Conservation (phyloP, 1,140 invertebrate species). For the Drosophila sechellia region DNA sequence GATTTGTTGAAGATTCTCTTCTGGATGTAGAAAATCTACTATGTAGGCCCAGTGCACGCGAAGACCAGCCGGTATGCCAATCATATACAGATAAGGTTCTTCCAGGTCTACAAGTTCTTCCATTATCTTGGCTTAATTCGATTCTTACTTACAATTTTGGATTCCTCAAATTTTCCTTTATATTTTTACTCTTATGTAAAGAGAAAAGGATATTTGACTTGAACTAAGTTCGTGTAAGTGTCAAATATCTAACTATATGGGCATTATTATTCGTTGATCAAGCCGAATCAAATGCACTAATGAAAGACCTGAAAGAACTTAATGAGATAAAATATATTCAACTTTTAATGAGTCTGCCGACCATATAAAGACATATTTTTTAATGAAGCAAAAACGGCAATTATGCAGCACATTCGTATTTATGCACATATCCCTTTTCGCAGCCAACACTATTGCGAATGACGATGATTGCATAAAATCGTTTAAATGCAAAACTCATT, state of each 20-base stretch:
- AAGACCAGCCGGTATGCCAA: background rate
- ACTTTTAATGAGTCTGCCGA: constrained; percentile 61
- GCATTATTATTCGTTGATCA: background rate
- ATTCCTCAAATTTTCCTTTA: background rate
- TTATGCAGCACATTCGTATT: constrained; percentile 42
- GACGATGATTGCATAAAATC: constrained; percentile 65
- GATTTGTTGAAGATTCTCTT: no score
- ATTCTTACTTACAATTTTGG: constrained; percentile 2
- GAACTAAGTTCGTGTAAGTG: background rate
- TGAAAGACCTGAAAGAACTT: no score
- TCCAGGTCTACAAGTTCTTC: constrained; percentile 2
- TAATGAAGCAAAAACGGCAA: constrained; percentile 80
- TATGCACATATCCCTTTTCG: constrained; percentile 26
- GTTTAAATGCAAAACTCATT: constrained; percentile 83
- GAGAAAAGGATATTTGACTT: no score
- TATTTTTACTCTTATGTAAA: background rate
- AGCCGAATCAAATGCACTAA: background rate
- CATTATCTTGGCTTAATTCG: background rate
- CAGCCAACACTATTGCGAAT: constrained; percentile 32
- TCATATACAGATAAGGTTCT: background rate
- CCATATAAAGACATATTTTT: constrained; percentile 44
- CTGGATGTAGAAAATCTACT: background rate
- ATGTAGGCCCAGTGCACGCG: background rate
- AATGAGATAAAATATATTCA: constrained; percentile 21
- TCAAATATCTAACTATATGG: background rate